These are phyloP conservation scores for Pitangus sulphuratus DNA, from an alignment of 2,797 vertebrate genomes.

Conservation along the genomic window DNA sequence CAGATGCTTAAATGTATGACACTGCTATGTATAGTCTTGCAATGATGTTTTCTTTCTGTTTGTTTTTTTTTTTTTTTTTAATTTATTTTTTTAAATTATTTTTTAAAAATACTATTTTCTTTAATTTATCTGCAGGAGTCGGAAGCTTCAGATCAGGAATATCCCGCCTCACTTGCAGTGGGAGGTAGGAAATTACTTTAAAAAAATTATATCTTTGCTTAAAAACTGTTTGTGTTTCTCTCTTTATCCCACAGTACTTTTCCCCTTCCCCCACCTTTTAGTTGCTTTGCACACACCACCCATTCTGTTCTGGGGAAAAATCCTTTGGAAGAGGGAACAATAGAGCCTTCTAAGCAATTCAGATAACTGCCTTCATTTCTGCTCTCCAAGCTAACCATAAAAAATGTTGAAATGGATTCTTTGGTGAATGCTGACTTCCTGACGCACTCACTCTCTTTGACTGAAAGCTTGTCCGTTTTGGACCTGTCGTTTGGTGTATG, in stretches of 20 bases:
- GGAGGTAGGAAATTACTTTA: slow-evolving; percentile 85
- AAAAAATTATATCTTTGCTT: slow-evolving; percentile 7
- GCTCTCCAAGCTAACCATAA: slow-evolving; percentile 56
- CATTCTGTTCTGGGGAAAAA: slow-evolving; percentile 61
- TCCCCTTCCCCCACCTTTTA: slow-evolving; percentile 40
- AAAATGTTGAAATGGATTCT: slow-evolving; percentile 61
- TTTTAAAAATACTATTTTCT: slow-evolving; percentile 5
- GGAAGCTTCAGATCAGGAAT: slow-evolving; percentile 95
- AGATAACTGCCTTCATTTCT: slow-evolving; percentile 65
- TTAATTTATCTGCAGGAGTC: slow-evolving; percentile 83
- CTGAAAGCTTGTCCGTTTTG: not conserved
- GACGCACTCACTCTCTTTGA: slow-evolving; percentile 25
- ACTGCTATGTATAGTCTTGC: slow-evolving; percentile 1
- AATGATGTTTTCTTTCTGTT: not conserved
- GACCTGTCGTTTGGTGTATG: not conserved
- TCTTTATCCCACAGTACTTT: slow-evolving; percentile 2
- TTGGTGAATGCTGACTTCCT: slow-evolving; percentile 55
- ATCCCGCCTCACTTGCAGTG: slow-evolving; percentile 96
- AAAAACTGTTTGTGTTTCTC: slow-evolving; percentile 46
- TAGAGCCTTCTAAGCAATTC: slow-evolving; percentile 67
- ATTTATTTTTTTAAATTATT: not conserved
- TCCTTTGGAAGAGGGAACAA: slow-evolving; percentile 66
- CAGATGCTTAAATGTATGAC: not conserved
- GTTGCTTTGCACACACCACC: slow-evolving; percentile 45
- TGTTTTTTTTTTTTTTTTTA: no score